phyloP scores from a whole-genome alignment of 1,140 invertebrate genomes.

The Monochamus saltuarius region DNA sequence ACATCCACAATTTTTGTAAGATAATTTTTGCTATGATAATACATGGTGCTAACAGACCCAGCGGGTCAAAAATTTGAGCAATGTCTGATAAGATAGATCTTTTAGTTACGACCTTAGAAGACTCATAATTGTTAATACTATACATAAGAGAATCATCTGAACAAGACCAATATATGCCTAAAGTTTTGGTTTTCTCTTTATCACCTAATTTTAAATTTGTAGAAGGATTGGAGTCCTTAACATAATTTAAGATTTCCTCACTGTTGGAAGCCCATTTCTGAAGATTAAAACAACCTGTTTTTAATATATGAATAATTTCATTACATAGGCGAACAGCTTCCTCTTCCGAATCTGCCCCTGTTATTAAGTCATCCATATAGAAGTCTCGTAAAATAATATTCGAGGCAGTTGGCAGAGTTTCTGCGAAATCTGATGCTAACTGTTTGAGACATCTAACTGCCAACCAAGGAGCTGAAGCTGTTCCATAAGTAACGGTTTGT shows the following conservation, averaged over 20 bases:
- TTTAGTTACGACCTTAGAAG: conserved; percentile 16
- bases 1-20: conserved; percentile 52
- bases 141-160: conserved; percentile 6
- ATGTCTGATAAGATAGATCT: conserved; percentile 27
- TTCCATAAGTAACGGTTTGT: not conserved
- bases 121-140: not conserved
- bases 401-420: not conserved
- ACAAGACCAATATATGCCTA: conserved; percentile 14
- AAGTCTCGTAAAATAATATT: conserved; percentile 11
- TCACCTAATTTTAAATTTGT: not conserved
- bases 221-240: too few relatives aligned
- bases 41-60: conserved; percentile 50
- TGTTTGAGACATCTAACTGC: conserved; percentile 5
- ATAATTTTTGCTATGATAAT: conserved; percentile 52
- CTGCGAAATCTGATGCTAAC: not conserved
- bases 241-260: not conserved
- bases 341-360: conserved; percentile 3
- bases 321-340: not conserved
- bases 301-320: not conserved
- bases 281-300: conserved; percentile 6
- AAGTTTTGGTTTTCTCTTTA: conserved; percentile 9
- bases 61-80: conserved; percentile 47
- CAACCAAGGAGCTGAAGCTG: conserved; percentile 2
- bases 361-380: conserved; percentile 17
- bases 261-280: conserved; percentile 5